A percentile compares a stretch with the other conserved stretches of the same genome.
These are phyloP conservation scores for Diploscapter pachys DNA, from an alignment of 1,140 invertebrate species.

Conservation along the genomic window DNA sequence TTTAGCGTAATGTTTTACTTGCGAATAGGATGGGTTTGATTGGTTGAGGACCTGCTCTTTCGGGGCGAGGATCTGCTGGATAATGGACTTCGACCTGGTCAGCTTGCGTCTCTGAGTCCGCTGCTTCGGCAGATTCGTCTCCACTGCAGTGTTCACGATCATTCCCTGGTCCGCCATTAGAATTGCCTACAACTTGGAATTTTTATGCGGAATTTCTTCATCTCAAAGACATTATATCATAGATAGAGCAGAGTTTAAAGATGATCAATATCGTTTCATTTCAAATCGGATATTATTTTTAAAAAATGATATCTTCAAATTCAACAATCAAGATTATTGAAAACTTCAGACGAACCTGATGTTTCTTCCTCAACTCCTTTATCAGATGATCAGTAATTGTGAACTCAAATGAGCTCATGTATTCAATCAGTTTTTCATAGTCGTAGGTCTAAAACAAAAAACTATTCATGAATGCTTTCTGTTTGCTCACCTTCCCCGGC, in stretches of 20 bases:
- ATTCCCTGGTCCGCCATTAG: slow-evolving; percentile 89
- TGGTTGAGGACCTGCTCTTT: slow-evolving; percentile 28
- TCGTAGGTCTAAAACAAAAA: neutral
- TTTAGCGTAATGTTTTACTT: no score
- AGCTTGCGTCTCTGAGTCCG: slow-evolving; percentile 72
- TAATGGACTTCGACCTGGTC: slow-evolving; percentile 84
- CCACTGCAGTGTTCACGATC: slow-evolving; percentile 77
- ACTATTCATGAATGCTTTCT: neutral
- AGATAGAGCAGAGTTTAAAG: no score
- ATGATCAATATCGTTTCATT: no score
- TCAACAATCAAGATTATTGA: slow-evolving; percentile 67
- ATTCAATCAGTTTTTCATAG: slow-evolving; percentile 64
- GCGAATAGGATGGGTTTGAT: no score
- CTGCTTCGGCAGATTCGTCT: slow-evolving; percentile 80
- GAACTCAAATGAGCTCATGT: slow-evolving; percentile 53
- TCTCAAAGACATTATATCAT: no score
- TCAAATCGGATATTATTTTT: no score
- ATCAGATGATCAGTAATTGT: slow-evolving; percentile 53
- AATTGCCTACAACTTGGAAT: slow-evolving; percentile 67
- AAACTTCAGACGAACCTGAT: slow-evolving; percentile 66
- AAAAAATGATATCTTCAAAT: no score
- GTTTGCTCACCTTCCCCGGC: slow-evolving; percentile 30
- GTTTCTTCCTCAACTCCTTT: slow-evolving; percentile 50
- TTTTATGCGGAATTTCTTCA: no score
- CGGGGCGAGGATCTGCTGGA: slow-evolving; percentile 66